Evolutionary conservation across 2,888 invertebrate species (phyloP).

Genomic region (Maniola hyperantus): DNA sequence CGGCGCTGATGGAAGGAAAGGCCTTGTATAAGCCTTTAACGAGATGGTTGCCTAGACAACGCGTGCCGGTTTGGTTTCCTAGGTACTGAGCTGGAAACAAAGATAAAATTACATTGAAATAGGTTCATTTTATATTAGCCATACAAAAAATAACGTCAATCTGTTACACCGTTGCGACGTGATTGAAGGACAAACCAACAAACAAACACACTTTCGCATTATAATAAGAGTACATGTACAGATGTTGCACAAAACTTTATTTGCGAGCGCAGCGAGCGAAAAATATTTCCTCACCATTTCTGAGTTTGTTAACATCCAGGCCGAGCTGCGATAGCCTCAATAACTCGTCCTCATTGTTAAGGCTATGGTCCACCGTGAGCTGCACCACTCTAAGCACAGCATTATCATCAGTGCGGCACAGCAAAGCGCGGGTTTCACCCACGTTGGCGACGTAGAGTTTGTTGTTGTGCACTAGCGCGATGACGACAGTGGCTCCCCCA

Average conservation of each 20-base stretch:
- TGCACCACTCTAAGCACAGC: slow-evolving; percentile 89
- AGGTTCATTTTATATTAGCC: no score
- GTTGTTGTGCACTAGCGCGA: slow-evolving; percentile 89
- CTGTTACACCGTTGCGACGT: no score
- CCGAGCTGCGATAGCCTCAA: slow-evolving; percentile 89
- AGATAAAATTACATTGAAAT: neutral
- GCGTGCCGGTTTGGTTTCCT: slow-evolving; percentile 91
- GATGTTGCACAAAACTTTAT: no score
- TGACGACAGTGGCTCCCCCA: slow-evolving; percentile 91
- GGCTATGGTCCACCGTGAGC: slow-evolving; percentile 92
- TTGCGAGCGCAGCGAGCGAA: no score
- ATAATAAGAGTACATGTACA: no score
- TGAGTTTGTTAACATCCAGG: slow-evolving; percentile 86
- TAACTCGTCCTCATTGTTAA: slow-evolving; percentile 93
- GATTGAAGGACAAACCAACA: no score
- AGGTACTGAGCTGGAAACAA: slow-evolving; percentile 83
- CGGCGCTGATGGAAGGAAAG: slow-evolving; percentile 87
- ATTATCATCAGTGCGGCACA: slow-evolving; percentile 90
- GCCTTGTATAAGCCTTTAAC: slow-evolving; percentile 94
- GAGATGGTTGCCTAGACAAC: slow-evolving; percentile 93
- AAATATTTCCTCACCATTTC: slow-evolving; percentile 84
- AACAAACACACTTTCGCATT: no score
- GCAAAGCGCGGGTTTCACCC: slow-evolving; percentile 87
- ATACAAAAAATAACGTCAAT: no score
- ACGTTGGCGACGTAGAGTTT: slow-evolving; percentile 94